phyloP scores from a whole-genome alignment of 2,888 invertebrate genomes.

The Bimastos eiseni region DNA sequence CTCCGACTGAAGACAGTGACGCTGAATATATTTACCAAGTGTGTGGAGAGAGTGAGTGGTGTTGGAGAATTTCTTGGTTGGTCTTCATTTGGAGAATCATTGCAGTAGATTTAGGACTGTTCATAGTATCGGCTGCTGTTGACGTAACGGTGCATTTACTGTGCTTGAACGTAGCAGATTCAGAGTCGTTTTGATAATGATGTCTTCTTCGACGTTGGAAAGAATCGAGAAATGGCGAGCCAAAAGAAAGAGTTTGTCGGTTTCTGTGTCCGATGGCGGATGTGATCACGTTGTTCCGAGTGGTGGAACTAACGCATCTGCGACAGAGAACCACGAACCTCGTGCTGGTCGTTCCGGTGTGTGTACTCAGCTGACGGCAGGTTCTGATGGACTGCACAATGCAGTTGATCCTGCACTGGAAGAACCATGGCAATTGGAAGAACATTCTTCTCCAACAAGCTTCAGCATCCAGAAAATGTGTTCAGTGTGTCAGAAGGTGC shows the following conservation, averaged over 20 bases:
- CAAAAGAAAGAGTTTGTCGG: not conserved
- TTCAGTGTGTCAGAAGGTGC: not conserved
- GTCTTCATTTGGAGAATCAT: not conserved
- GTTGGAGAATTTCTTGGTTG: not conserved
- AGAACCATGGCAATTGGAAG: not conserved
- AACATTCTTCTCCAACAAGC: not conserved
- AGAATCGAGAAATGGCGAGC: constrained; percentile 15
- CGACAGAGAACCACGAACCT: not conserved
- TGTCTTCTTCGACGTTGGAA: not conserved
- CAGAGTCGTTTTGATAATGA: not conserved
- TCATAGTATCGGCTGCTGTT: not conserved
- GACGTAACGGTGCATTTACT: not conserved
- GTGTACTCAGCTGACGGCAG: not conserved
- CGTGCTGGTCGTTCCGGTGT: not conserved
- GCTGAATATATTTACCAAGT: not conserved
- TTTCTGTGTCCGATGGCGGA: not conserved
- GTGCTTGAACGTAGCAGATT: not conserved
- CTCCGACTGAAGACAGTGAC: not conserved
- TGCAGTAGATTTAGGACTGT: not conserved
- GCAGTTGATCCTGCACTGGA: not conserved
- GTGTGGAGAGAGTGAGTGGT: not conserved
- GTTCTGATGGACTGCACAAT: not conserved
- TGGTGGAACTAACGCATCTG: not conserved
- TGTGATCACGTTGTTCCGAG: not conserved
- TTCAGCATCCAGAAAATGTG: not conserved